Conservation (phyloP, 2,797 vertebrate species). For the Tadarida brasiliensis region DNA sequence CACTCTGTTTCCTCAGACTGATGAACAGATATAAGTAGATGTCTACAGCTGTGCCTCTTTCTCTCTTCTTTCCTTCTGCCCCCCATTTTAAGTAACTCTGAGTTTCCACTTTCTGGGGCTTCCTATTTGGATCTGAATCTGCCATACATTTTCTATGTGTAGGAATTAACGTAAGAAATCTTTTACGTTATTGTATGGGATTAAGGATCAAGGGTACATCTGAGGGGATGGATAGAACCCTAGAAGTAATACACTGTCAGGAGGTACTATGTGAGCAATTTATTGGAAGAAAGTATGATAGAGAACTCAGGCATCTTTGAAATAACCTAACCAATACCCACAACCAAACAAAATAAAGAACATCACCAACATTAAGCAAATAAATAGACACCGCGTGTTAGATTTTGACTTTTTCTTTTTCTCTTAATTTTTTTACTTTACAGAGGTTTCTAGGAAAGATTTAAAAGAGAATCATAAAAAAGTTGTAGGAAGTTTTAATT, state of each 20-base stretch:
- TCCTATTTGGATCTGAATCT: neutral
- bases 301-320: neutral
- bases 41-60: neutral
- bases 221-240: neutral
- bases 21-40: neutral
- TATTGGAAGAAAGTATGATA: slow-evolving; percentile 1
- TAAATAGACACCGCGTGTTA: neutral
- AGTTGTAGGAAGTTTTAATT: neutral
- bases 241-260: neutral
- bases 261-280: neutral
- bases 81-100: neutral
- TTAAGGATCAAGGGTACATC: neutral
- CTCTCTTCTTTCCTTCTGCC: neutral
- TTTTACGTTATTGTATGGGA: neutral
- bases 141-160: neutral
- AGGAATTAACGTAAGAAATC: neutral
- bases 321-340: neutral
- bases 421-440: neutral
- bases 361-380: neutral
- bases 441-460: neutral
- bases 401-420: neutral
- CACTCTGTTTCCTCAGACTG: neutral
- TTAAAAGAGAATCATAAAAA: neutral
- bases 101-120: neutral
- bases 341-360: neutral